phyloP scores from a whole-genome alignment of 2,113 vertebrate genomes.

The Tachysurus fulvidraco region DNA sequence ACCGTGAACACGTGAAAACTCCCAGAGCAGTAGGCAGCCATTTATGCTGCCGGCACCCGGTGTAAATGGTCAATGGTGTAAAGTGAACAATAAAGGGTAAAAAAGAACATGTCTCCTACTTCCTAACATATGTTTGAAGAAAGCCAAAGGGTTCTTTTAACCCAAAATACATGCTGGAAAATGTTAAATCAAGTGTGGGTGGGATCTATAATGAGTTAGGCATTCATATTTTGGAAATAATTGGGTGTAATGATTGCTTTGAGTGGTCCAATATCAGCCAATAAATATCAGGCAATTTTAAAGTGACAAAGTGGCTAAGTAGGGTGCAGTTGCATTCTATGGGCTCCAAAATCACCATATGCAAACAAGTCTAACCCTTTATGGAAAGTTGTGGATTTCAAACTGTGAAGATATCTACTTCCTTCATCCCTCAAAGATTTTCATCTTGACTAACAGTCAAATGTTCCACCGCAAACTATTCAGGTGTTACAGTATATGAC shows the following conservation, averaged over 20 bases:
- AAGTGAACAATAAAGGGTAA: neutral
- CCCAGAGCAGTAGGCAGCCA: too few relatives aligned
- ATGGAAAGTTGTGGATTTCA: neutral
- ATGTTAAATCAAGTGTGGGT: neutral
- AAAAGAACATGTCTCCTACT: neutral
- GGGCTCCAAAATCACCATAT: neutral
- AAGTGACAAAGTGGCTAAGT: too few relatives aligned
- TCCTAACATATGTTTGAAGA: neutral
- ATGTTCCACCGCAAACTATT: neutral
- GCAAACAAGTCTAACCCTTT: neutral
- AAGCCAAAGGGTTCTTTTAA: neutral
- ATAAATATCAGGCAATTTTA: neutral
- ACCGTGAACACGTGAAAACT: too few relatives aligned
- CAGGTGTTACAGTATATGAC: neutral
- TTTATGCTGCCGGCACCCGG: too few relatives aligned
- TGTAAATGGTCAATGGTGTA: too few relatives aligned
- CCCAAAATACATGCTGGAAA: neutral
- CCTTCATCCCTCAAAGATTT: neutral
- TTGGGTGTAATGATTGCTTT: neutral
- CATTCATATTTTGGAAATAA: neutral
- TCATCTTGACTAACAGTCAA: constrained; percentile 1
- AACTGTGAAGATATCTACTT: neutral
- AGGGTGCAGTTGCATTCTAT: neutral
- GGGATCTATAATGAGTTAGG: neutral
- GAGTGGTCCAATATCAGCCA: neutral